A percentile compares a stretch with the other conserved stretches of the same genome.
These are phyloP conservation scores for Lithobates pipiens DNA, from an alignment of 2,797 vertebrate genomes.

Conservation along the genomic window DNA sequence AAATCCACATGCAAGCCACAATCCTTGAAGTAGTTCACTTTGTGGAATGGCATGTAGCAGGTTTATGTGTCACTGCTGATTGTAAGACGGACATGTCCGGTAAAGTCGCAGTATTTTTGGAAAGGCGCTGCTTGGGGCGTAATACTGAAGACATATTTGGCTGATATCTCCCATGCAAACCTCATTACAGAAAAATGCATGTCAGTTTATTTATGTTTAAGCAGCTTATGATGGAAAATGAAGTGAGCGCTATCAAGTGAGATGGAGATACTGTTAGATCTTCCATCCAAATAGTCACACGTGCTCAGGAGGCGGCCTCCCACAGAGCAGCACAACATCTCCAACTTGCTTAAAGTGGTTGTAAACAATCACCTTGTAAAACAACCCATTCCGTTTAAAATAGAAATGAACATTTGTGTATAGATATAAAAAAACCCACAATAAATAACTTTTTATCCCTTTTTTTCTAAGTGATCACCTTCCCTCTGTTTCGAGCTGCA, in stretches of 20 bases:
- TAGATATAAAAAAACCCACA: too few species aligned
- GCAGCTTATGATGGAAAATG: not conserved
- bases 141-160: not conserved
- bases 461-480: too few species aligned
- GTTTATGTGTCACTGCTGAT: not conserved
- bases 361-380: too few species aligned
- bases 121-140: not conserved
- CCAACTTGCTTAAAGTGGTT: too few species aligned
- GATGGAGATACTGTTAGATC: not conserved
- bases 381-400: too few species aligned
- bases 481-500: too few species aligned
- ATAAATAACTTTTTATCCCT: too few species aligned
- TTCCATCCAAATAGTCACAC: not conserved
- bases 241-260: not conserved
- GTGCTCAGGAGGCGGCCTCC: not conserved
- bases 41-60: not conserved
- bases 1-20: too few species aligned
- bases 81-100: not conserved
- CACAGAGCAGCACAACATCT: too few species aligned
- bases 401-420: too few species aligned
- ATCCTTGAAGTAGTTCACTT: not conserved
- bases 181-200: conserved; percentile 33
- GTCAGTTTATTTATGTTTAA: conserved; percentile 10
- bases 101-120: not conserved
- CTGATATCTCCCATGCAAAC: not conserved